A percentile compares a stretch with the other conserved stretches of the same genome.
These are phyloP conservation scores for Paracanthobrama guichenoti DNA, from an alignment of 2,113 vertebrate species.

Conservation along the genomic window DNA sequence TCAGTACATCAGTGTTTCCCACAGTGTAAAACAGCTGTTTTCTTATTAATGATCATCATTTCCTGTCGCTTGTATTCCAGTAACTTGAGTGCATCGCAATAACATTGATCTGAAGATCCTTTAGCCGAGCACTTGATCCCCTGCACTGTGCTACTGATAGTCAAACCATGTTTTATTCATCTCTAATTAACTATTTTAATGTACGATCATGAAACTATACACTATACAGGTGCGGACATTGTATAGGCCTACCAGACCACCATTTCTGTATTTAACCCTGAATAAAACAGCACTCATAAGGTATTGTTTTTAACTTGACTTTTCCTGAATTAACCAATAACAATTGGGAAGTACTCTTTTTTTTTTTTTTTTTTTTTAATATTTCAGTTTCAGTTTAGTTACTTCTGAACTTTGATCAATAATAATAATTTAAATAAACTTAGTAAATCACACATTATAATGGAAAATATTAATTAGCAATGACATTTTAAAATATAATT, in stretches of 20 bases:
- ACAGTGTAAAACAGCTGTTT: slow-evolving; percentile 37
- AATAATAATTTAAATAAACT: background rate
- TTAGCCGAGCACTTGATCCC: slow-evolving; percentile 72
- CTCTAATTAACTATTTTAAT: slow-evolving; percentile 80
- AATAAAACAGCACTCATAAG: too few relatives aligned
- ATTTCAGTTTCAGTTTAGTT: background rate
- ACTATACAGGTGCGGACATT: slow-evolving; percentile 64
- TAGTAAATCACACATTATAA: background rate
- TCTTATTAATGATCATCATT: slow-evolving; percentile 56
- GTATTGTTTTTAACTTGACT: background rate
- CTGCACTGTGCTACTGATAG: slow-evolving; percentile 71
- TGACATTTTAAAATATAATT: background rate
- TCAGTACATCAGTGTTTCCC: slow-evolving; percentile 24
- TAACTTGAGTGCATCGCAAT: slow-evolving; percentile 61
- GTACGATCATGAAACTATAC: slow-evolving; percentile 72
- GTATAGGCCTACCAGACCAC: slow-evolving; percentile 34
- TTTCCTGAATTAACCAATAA: background rate
- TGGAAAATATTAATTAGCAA: background rate
- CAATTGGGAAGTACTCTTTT: background rate
- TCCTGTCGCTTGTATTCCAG: slow-evolving; percentile 49
- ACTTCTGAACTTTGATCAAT: background rate
- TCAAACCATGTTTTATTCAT: slow-evolving; percentile 79
- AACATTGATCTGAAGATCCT: slow-evolving; percentile 66
- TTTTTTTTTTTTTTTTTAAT: too few relatives aligned
- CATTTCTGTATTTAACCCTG: background rate